Conservation (phyloP, 2,888 invertebrate species). For the Lycia hirtaria region DNA sequence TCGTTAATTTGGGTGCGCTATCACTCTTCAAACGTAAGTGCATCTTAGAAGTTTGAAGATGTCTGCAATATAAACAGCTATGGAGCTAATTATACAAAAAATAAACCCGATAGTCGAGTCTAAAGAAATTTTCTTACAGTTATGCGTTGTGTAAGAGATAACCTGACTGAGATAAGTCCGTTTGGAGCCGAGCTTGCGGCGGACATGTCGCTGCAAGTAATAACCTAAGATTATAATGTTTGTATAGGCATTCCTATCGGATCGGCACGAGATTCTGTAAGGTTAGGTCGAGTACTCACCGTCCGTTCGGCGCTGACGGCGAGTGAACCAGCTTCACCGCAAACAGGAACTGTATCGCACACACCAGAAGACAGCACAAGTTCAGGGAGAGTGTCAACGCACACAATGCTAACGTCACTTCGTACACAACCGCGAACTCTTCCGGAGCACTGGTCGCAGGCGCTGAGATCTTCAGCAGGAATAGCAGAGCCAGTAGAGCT, state of each 20-base stretch:
- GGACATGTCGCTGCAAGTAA: conserved; percentile 52
- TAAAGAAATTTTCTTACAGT: conserved; percentile 68
- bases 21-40: background rate
- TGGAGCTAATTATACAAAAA: conserved; percentile 48
- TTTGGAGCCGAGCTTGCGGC: conserved; percentile 53
- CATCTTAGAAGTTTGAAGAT: conserved; percentile 13
- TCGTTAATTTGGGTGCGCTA: conserved; percentile 9
- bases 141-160: conserved; percentile 72
- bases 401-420: conserved; percentile 95
- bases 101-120: conserved; percentile 55
- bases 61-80: conserved; percentile 26
- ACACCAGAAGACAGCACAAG: conserved; percentile 95
- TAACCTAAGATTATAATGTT: conserved; percentile 66
- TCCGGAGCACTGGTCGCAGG: conserved; percentile 87
- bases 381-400: conserved; percentile 95
- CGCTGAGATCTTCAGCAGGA: conserved; percentile 93
- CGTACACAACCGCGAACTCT: conserved; percentile 95
- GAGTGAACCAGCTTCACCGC: conserved; percentile 96
- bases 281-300: conserved; percentile 63
- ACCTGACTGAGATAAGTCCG: conserved; percentile 71
- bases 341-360: conserved; percentile 97
- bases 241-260: conserved; percentile 52
- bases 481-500: conserved; percentile 93
- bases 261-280: conserved; percentile 62
- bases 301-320: conserved; percentile 91